phyloP scores from a whole-genome alignment of 30 jellyfish, hydroid and myxozoan genomes.

The Aurelia coerulea region DNA sequence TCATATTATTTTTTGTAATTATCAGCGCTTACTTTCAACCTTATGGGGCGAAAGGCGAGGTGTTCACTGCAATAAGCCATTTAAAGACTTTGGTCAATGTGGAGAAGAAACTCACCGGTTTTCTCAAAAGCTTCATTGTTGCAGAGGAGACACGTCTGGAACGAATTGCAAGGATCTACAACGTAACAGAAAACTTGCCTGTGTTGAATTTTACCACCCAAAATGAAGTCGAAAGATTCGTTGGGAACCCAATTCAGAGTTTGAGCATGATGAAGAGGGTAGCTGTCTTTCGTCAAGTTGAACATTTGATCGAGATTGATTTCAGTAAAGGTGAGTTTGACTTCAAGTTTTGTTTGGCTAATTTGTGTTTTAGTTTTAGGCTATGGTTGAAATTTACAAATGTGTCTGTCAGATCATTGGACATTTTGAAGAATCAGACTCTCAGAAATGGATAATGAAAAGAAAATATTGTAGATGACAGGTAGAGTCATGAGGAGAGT shows the following conservation, averaged over 20 bases:
- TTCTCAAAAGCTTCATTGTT: conserved; percentile 37
- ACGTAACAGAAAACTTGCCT: conserved; percentile 24
- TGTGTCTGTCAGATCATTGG: no score
- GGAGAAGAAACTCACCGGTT: conserved; percentile 45
- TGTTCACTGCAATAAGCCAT: conserved; percentile 78
- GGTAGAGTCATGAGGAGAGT: no score
- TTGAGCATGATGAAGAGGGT: conserved; percentile 51
- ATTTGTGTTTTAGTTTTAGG: no score
- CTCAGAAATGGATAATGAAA: no score
- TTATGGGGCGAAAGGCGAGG: conserved; percentile 48
- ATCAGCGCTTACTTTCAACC: not conserved
- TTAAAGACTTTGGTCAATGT: conserved; percentile 59
- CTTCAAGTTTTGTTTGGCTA: no score
- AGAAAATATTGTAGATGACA: no score
- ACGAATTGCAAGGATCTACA: conserved; percentile 20
- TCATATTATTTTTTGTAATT: not conserved
- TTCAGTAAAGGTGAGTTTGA: conserved; percentile 30
- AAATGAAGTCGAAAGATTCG: conserved; percentile 31
- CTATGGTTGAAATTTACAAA: no score
- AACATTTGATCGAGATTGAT: conserved; percentile 32
- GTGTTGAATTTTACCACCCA: conserved; percentile 21
- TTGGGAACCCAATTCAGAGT: conserved; percentile 72
- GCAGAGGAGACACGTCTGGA: conserved; percentile 63
- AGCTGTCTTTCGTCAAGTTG: conserved; percentile 37
- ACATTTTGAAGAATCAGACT: no score